These are phyloP conservation scores for Trichopoda pennipes DNA, from an alignment of 2,888 invertebrate genomes.

Conservation along the genomic window DNA sequence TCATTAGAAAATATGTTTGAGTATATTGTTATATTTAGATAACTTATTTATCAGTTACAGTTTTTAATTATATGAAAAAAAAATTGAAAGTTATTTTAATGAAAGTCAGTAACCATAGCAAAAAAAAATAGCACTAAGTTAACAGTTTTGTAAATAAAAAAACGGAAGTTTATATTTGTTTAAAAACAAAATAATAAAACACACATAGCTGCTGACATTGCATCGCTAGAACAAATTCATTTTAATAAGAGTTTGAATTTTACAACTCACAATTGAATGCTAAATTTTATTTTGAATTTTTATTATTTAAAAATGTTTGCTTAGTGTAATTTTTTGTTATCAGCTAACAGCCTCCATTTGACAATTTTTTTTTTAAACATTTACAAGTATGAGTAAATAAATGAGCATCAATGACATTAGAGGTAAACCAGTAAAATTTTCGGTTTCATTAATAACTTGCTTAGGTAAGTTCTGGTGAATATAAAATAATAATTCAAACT, in stretches of 20 bases:
- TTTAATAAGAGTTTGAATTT: background rate
- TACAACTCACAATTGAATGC: slow-evolving; percentile 38
- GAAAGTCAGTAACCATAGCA: background rate
- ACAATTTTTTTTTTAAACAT: slow-evolving; percentile 40
- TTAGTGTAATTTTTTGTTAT: slow-evolving; percentile 40
- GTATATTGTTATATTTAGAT: background rate
- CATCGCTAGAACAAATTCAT: background rate
- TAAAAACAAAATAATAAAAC: background rate
- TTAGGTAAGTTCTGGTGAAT: background rate
- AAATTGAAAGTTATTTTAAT: slow-evolving; percentile 54
- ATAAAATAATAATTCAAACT: too few species aligned
- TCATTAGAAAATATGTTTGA: too few species aligned
- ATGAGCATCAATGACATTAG: background rate
- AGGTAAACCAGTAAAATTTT: slow-evolving; percentile 21
- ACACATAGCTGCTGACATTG: slow-evolving; percentile 22
- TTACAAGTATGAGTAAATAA: background rate
- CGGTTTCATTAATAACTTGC: background rate
- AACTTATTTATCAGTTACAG: slow-evolving; percentile 15
- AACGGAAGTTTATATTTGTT: slow-evolving; percentile 51
- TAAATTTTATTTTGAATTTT: background rate
- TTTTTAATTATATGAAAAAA: slow-evolving; percentile 22
- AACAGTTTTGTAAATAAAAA: slow-evolving; percentile 24
- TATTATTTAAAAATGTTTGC: slow-evolving; percentile 26
- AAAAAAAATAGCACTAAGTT: slow-evolving; percentile 7
- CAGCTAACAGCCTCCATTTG: slow-evolving; percentile 53